Evolutionary conservation across 2,113 vertebrate genomes (phyloP), one percentile per base, ranked within the genome.

Genomic region (Bufo bufo): DNA sequence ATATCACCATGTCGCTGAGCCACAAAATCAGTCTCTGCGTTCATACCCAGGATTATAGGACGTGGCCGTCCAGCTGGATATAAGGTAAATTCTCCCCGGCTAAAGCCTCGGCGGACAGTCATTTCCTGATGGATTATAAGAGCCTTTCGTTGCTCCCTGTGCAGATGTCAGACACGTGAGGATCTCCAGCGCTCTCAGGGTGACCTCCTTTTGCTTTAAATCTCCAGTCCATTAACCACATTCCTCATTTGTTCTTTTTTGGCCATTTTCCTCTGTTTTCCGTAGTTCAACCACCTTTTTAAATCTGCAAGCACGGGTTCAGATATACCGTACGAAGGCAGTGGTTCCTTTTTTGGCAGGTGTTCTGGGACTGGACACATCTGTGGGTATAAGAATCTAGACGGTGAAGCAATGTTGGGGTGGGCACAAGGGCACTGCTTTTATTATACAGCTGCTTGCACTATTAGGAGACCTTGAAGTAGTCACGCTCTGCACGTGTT

Each of bases 51-150:
- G 82, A 84, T 84, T 84, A 84, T 20, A 71, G 63, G 47, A 0
- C 19, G 20, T 6, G 13, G 47, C 20, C n/a, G 52, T 61, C 58
- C 50, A 14, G 52, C 71, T 85, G 71, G 71, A 61, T 33, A 19
- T 52, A 85, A 77, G 69, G 84, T 85, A 77, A 85, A 63, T 43
- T 65, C 81, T 43, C 59, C 17, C 17, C 19, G 72, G 33, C 8
- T 59, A 50, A 54, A 16, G 19, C 63, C 11, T 9, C 63, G 8
- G 65, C 65, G 69, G 43, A 47, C 16, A 65, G 63, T 69, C 47
- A 69, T 84, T 84, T 71, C 63, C 63, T 71, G 82, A 71, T 33
- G 82, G 63, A 84, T 84, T 84, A 82, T 13, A 33, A 10, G n/a
- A 54, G 63, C 33, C 33, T 33, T 33, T 33, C 33, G 1, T 33